Conservation (phyloP, 2,797 vertebrate species). For the Phataginus tetradactyla region DNA sequence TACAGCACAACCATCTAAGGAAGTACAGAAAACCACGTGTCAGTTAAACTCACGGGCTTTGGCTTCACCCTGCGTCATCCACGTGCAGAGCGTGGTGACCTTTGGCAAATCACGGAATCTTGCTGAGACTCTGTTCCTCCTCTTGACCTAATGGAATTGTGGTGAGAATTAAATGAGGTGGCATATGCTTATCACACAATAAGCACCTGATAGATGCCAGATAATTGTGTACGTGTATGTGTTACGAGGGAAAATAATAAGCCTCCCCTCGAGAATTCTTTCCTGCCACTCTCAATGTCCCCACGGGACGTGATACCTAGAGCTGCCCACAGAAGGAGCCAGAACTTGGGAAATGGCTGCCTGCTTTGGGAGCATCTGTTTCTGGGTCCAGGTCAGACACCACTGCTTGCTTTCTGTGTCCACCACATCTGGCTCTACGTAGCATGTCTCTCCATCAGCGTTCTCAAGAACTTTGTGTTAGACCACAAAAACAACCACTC, state of each 20-base stretch:
- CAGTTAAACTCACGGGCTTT: neutral
- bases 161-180: neutral
- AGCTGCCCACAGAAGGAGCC: neutral
- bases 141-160: neutral
- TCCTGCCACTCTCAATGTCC: neutral
- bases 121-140: neutral
- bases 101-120: neutral
- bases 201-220: neutral
- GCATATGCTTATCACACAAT: neutral
- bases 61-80: neutral
- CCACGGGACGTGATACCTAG: neutral
- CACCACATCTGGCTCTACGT: fast-evolving
- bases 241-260: neutral
- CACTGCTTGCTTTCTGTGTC: neutral
- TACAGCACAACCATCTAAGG: neutral
- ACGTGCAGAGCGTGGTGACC: neutral
- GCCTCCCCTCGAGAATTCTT: neutral
- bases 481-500: neutral
- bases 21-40: neutral
- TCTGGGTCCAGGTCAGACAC: no score
- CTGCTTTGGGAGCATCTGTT: neutral
- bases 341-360: no score
- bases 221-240: neutral
- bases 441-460: neutral
- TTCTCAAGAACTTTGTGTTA: neutral